Evolutionary conservation across 2,113 vertebrate species (phyloP).

Genomic region (Alexandromys fortis): DNA sequence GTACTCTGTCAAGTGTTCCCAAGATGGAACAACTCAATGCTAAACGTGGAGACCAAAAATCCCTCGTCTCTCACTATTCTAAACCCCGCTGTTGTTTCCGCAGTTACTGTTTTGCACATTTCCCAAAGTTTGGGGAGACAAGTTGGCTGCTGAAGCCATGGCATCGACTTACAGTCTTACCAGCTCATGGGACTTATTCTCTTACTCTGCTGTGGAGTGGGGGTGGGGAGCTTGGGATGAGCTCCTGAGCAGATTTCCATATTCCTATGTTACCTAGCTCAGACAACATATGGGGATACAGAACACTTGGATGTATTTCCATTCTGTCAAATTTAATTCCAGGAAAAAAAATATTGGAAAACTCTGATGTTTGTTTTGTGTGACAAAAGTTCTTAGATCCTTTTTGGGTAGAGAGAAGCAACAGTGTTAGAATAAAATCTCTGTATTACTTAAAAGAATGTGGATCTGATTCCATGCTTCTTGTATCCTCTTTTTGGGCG

Average conservation of each 20-base stretch:
- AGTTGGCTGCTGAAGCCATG: constrained; percentile 62
- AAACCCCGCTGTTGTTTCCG: constrained; percentile 72
- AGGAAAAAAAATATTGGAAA: constrained; percentile 37
- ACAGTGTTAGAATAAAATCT: constrained; percentile 43
- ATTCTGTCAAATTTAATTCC: constrained; percentile 42
- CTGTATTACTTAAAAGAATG: not conserved
- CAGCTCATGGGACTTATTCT: constrained; percentile 38
- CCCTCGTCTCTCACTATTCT: not conserved
- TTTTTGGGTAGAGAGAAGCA: constrained; percentile 54
- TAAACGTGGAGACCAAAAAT: constrained; percentile 26
- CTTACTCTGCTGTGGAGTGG: not conserved
- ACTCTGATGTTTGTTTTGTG: constrained; percentile 54
- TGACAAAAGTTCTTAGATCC: constrained; percentile 47
- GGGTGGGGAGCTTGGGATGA: not conserved
- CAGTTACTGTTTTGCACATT: constrained; percentile 69
- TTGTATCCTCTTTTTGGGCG: not conserved
- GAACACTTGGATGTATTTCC: constrained; percentile 53
- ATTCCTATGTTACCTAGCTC: constrained; percentile 13
- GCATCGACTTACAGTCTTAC: constrained; percentile 73
- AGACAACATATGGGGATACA: constrained; percentile 38
- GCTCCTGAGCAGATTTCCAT: constrained; percentile 22
- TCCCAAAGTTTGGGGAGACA: constrained; percentile 47
- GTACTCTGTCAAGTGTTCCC: not conserved
- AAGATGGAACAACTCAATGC: constrained; percentile 6
- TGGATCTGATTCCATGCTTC: not conserved